These are phyloP conservation scores for Petrolisthes manimaculis DNA, from an alignment of 2,888 invertebrate species.

Conservation along the genomic window DNA sequence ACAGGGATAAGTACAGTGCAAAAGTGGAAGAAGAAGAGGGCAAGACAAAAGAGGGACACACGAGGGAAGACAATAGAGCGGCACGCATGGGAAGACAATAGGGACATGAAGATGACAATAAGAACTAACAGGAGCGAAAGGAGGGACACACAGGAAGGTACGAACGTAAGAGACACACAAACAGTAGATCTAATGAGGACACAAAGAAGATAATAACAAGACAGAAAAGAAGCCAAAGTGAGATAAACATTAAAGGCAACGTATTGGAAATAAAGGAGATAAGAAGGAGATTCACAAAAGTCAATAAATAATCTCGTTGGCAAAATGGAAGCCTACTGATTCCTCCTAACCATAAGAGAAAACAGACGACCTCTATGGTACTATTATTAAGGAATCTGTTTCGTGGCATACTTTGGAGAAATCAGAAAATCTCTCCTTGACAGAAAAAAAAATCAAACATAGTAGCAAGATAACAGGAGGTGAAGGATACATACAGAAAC, in stretches of 20 bases:
- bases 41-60: background rate
- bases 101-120: background rate
- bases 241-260: background rate
- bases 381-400: too few relatives aligned
- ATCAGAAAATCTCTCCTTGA: too few relatives aligned
- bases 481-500: background rate
- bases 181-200: background rate
- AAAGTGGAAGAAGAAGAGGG: too few relatives aligned
- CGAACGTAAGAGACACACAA: too few relatives aligned
- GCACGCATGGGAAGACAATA: background rate
- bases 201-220: background rate
- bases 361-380: too few relatives aligned
- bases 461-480: background rate
- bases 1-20: too few relatives aligned
- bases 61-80: background rate
- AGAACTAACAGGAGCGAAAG: background rate
- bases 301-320: too few relatives aligned
- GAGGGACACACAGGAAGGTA: background rate
- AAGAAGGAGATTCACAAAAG: too few relatives aligned
- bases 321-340: too few relatives aligned
- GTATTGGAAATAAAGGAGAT: too few relatives aligned
- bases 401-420: too few relatives aligned
- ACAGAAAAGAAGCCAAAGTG: background rate
- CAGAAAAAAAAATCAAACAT: background rate
- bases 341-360: too few relatives aligned